Conservation (phyloP, 2,113 vertebrate genomes). For the Gavia stellata region DNA sequence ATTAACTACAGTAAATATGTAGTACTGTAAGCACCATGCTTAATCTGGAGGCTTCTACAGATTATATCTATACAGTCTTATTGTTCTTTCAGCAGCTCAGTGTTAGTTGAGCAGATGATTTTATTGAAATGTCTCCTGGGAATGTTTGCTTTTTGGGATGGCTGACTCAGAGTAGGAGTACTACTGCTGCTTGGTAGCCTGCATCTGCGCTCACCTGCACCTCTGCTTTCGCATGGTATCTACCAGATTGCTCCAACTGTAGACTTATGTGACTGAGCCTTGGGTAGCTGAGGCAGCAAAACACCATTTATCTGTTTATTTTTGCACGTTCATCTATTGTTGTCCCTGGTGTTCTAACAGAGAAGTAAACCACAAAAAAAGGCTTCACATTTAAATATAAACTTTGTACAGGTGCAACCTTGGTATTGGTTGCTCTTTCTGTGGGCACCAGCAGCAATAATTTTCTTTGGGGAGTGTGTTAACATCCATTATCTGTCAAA, state of each 20-base stretch:
- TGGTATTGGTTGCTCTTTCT: not conserved
- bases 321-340: not conserved
- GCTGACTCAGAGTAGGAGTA: not conserved
- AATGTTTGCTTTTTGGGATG: not conserved
- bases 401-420: not conserved
- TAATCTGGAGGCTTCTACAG: not conserved
- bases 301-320: not conserved
- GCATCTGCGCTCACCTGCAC: not conserved
- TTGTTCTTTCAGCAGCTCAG: not conserved
- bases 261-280: not conserved
- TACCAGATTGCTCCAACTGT: not conserved
- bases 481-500: not conserved
- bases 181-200: not conserved
- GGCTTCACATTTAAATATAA: not conserved
- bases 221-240: accelerated
- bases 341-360: not conserved
- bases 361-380: not conserved
- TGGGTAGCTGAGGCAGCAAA: not conserved
- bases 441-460: not conserved
- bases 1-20: not conserved
- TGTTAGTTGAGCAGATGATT: not conserved
- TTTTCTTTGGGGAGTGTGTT: not conserved
- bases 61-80: not conserved
- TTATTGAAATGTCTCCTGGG: not conserved
- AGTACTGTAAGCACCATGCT: not conserved